Base-by-base conservation (phyloP, 2,888 invertebrate species). In the Callinectes sapidus region DNA sequence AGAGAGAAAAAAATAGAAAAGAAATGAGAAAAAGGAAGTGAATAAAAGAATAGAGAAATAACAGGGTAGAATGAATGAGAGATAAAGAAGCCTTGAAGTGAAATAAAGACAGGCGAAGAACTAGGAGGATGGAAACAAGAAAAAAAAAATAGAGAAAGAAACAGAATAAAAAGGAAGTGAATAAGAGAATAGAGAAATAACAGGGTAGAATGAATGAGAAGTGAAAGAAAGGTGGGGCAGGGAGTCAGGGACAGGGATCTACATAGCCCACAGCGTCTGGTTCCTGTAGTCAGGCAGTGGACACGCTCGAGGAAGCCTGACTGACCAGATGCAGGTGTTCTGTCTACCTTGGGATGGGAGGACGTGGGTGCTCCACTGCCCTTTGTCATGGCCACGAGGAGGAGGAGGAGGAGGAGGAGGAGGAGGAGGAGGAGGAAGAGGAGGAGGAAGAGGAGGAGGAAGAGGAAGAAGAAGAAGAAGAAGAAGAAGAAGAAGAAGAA, bases 341-440 rank as follows among this genome's bases (percentile, higher is more conserved):
- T 28, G 71, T 71, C n/a, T 71, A 48, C 48, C 48, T 48, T 10
- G 28, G 28, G 71, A 71, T 28, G 71, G 71, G 71, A 2, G 10
- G 71, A n/a, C n/a, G 28, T 28, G 71, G 71, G 71, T 71, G 71
- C 71, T 28, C 71, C 0, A 77, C 71, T 77, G 28, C 28, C 71
- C 71, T 77, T 77, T 77, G 71, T 77, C n/a, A 77, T 28, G 71
- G 28, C 71, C 10, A 81, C 14, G 71, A 77, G 71, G 71, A 77
- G 28, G 28, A n/a, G 13, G 71, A 77, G 71, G 28, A 77, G 71
- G 71, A 77, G 28, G 71, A 77, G 71, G 71, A 28, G 28, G 28
- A 28, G 71, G 71, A 13, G 71, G 28, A 28, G 10, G 71, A 77
- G 71, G 28, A 28, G 71, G 71, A 71, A 1, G 71, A 71, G 71